These are phyloP conservation scores for Potorous gilbertii DNA, from an alignment of 2,797 vertebrate species.

Conservation along the genomic window DNA sequence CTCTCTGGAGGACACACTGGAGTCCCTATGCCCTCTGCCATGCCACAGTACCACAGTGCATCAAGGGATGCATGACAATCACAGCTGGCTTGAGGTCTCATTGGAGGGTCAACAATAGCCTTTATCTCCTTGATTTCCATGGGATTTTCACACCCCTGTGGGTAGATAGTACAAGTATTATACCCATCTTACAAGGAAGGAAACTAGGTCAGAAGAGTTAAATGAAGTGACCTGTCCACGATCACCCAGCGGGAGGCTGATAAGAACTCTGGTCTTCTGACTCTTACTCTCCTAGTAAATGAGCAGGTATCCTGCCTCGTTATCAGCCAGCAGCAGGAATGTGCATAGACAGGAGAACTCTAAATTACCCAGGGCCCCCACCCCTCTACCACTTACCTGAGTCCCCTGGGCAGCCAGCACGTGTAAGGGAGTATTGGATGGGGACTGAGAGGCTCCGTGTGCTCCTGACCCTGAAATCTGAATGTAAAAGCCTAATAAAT, in stretches of 20 bases:
- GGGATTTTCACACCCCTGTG: not conserved
- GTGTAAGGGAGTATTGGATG: not conserved
- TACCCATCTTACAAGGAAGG: conserved; percentile 29
- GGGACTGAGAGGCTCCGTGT: not conserved
- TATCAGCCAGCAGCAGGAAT: not conserved
- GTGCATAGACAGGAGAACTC: not conserved
- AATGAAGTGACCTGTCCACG: not conserved
- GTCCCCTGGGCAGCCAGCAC: not conserved
- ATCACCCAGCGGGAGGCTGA: conserved; percentile 25
- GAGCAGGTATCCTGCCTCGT: not conserved
- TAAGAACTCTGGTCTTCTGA: conserved; percentile 32
- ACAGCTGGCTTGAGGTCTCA: not conserved
- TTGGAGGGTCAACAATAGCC: not conserved
- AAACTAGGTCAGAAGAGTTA: conserved; percentile 23
- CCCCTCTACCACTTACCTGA: not conserved
- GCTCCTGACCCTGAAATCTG: not conserved
- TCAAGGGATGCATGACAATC: too few relatives aligned
- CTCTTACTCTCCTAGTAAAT: not conserved
- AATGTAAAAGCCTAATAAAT: not conserved
- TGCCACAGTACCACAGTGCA: not conserved
- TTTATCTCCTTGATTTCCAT: not conserved
- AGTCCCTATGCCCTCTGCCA: not conserved
- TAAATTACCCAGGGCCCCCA: not conserved
- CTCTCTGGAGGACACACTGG: not conserved
- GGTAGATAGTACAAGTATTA: conserved; percentile 31